A percentile compares a stretch with the other conserved stretches of the same genome.
These are phyloP conservation scores for Habrosyne pyritoides DNA, from an alignment of 2,888 invertebrate species.

Conservation along the genomic window DNA sequence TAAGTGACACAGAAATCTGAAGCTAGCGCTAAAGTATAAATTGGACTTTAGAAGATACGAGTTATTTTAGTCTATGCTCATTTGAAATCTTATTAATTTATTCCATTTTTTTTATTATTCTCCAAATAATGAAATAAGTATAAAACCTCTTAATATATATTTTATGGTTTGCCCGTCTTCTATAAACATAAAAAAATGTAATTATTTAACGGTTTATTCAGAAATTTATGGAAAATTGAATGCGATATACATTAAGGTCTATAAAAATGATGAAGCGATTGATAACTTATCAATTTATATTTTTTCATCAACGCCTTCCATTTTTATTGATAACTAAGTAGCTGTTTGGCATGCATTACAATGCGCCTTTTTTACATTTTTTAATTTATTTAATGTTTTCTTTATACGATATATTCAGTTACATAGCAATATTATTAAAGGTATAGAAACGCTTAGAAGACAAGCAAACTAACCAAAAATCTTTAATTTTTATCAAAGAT, in stretches of 20 bases:
- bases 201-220: neutral
- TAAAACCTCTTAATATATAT: neutral
- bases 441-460: no score
- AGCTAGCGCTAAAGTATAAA: neutral
- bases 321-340: neutral
- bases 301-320: neutral
- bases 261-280: neutral
- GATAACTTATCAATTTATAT: neutral
- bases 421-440: no score
- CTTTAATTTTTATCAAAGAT: no score
- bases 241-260: neutral
- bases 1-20: conserved; percentile 3
- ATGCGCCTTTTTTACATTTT: no score
- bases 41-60: neutral
- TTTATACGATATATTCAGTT: no score
- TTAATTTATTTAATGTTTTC: no score
- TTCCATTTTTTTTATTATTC: no score
- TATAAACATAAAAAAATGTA: neutral
- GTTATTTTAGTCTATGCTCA: neutral
- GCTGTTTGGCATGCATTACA: no score
- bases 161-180: neutral
- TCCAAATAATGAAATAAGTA: no score
- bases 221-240: neutral
- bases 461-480: no score
- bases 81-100: neutral